Conservation (phyloP, 23 tunicate species). For the Phallusia fumigata region DNA sequence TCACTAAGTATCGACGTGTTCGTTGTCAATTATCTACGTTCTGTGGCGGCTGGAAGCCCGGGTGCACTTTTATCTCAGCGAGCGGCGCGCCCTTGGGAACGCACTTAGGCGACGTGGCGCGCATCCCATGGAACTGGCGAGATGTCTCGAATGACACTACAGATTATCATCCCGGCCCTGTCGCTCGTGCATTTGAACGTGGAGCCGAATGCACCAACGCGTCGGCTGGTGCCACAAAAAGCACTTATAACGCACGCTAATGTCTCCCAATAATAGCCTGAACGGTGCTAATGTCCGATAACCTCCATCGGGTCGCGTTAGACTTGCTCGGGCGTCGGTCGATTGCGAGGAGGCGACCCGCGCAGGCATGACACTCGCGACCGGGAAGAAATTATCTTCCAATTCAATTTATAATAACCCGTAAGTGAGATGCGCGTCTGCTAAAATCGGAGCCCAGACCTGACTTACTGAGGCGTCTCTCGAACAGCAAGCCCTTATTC, state of each 20-base stretch:
- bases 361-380: background rate
- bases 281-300: conserved; percentile 15
- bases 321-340: background rate
- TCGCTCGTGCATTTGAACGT: background rate
- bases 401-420: background rate
- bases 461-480: background rate
- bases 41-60: background rate
- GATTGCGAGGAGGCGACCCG: background rate
- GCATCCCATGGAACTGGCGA: background rate
- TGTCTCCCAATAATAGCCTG: conserved; percentile 15
- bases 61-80: background rate
- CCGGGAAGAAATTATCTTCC: background rate
- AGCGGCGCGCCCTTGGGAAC: conserved; percentile 10
- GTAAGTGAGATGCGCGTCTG: background rate
- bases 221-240: background rate
- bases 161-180: background rate
- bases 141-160: conserved; percentile 3
- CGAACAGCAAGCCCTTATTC: no score
- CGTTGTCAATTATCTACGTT: background rate
- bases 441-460: background rate
- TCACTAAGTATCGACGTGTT: background rate
- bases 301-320: conserved; percentile 6
- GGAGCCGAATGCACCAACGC: background rate
- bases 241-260: conserved; percentile 11
- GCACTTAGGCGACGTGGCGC: background rate